Base-by-base conservation (phyloP, 2,888 invertebrate species). In the Amiota mariae region DNA sequence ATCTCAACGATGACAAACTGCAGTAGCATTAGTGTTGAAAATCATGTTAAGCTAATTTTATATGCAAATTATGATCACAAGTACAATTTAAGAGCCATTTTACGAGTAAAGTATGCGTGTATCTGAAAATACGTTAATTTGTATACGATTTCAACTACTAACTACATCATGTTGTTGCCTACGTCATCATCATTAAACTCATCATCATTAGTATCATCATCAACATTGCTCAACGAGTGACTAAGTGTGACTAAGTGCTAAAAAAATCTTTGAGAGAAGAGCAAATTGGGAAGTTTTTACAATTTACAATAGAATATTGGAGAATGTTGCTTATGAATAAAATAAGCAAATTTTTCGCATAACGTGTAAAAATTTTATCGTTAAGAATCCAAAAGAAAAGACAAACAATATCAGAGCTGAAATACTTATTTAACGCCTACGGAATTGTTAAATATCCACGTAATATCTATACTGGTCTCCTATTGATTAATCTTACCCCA, bases 21-120 rank as follows among this genome's bases (percentile, higher is more conserved):
- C 70, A 6, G 57, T 49, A 48, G 20, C 49, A 6, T 36, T 24
- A n/a, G 61, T 59, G 74, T 67, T 76, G 75, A 72, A 73, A 75
- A 78, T 82, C 81, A 80, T 84, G 83, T 84, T 84, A 82, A 78
- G 83, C 83, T 84, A 84, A 84, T 84, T 84, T 84, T 84, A 84
- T 85, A 84, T 84, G 83, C 83, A 84, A 84, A 84, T 84, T 82
- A 83, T 84, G 83, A 81, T 49, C 36, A 85, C 70, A 81, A 84
- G 84, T 82, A 77, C 36, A 36, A 36, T 36, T 36, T 36, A 6
- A 36, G 36, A 36, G 36, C 36, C 36, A 36, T 36, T 36, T 6
- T 2, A 15, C 13, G 54, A 1, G 57, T 57, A 57, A 18, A 51
- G 6, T n/a, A n/a, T n/a, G 15, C 8, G 59, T 59, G 59, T 20